phyloP scores from a whole-genome alignment of 2,888 invertebrate genomes.

The Archaeoteleia sp. region DNA sequence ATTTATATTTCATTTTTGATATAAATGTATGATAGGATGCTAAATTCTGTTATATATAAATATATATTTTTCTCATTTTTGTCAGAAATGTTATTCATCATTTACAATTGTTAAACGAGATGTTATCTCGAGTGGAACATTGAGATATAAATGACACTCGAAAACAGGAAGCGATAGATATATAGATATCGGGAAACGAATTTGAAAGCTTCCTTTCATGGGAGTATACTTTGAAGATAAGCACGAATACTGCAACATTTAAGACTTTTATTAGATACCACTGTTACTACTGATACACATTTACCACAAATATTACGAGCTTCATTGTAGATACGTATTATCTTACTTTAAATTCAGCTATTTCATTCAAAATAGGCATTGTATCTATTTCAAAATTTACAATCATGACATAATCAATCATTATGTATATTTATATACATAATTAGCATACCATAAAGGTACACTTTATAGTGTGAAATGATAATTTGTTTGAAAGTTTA shows the following conservation, averaged over 20 bases:
- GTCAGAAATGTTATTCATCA: constrained; percentile 36
- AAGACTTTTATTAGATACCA: constrained; percentile 48
- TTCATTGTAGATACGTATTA: constrained; percentile 25
- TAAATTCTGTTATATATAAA: constrained; percentile 11
- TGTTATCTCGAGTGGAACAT: constrained; percentile 48
- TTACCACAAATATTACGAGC: constrained; percentile 37
- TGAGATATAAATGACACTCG: constrained; percentile 53
- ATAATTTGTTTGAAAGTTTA: too few relatives aligned
- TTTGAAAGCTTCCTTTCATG: constrained; percentile 54
- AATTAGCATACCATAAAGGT: too few relatives aligned
- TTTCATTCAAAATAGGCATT: background rate
- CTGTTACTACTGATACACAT: constrained; percentile 43
- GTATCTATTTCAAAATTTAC: too few relatives aligned
- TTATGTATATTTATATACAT: too few relatives aligned
- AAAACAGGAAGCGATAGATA: constrained; percentile 55
- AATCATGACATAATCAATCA: too few relatives aligned
- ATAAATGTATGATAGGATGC: too few relatives aligned
- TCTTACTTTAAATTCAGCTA: background rate
- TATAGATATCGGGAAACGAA: constrained; percentile 54
- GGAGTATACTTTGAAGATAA: constrained; percentile 52
- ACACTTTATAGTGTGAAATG: too few relatives aligned
- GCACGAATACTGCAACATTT: constrained; percentile 49
- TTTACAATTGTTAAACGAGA: constrained; percentile 52
- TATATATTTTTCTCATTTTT: constrained; percentile 24
- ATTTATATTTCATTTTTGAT: too few relatives aligned